phyloP scores from a whole-genome alignment of 2,888 invertebrate species.

The Oligia strigilis region DNA sequence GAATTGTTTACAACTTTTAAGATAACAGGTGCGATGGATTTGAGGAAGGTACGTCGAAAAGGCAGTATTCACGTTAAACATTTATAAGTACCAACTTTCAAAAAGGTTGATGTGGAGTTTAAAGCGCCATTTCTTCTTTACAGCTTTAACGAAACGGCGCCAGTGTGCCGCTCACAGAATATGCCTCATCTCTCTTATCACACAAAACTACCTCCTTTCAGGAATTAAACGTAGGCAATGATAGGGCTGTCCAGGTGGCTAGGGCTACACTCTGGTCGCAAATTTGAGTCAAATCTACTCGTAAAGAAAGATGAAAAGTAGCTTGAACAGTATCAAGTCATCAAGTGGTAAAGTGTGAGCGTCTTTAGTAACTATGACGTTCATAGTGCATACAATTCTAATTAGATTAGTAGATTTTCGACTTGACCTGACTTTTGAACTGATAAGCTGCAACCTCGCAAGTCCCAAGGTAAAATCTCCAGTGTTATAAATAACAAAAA shows the following conservation, averaged over 20 bases:
- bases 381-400: too few species aligned
- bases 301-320: too few species aligned
- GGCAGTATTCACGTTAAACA: not conserved
- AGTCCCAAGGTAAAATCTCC: constrained; percentile 10
- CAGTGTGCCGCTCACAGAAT: not conserved
- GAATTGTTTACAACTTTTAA: not conserved
- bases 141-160: not conserved
- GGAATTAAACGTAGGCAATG: not conserved
- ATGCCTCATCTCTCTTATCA: not conserved
- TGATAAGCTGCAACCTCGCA: constrained; percentile 14
- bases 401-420: not conserved
- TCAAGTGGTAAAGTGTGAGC: not conserved
- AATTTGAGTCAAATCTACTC: too few species aligned
- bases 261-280: too few species aligned
- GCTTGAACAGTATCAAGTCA: not conserved
- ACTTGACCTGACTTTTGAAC: constrained; percentile 15
- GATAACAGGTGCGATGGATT: constrained; percentile 23
- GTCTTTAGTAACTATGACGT: not conserved
- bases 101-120: not conserved
- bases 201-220: not conserved
- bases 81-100: not conserved
- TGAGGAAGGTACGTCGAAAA: not conserved
- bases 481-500: constrained; percentile 21
- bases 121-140: not conserved
- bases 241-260: not conserved